Conservation (phyloP, 2,797 vertebrate species). For the Diplodus puntazzo region DNA sequence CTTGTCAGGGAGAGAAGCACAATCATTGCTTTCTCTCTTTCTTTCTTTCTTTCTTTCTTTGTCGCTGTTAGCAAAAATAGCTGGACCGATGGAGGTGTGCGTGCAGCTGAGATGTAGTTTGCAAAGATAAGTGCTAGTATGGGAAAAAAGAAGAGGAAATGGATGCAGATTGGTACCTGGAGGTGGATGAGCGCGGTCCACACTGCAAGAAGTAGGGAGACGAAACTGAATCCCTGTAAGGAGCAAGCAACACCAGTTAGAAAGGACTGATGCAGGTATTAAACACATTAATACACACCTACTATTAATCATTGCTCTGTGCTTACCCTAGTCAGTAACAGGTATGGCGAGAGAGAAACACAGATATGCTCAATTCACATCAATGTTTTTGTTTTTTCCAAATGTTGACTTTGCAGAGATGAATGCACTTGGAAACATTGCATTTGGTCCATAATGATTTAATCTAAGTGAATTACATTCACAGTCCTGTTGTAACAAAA, state of each 20-base stretch:
- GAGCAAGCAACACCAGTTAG: conserved; percentile 79
- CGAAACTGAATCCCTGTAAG: conserved; percentile 90
- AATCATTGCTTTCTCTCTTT: background rate
- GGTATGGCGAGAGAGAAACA: conserved; percentile 64
- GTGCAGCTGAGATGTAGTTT: conserved; percentile 55
- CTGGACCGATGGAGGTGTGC: conserved; percentile 43
- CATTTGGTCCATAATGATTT: conserved; percentile 3
- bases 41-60: background rate
- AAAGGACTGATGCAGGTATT: conserved; percentile 31
- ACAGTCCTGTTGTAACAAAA: conserved; percentile 9
- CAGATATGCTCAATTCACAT: conserved; percentile 54
- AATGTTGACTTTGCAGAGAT: background rate
- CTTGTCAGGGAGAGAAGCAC: background rate
- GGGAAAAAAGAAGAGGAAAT: conserved; percentile 32
- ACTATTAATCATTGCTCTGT: conserved; percentile 17
- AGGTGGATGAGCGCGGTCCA: conserved; percentile 85
- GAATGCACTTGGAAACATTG: background rate
- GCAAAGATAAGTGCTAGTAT: conserved; percentile 49
- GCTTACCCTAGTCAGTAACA: conserved; percentile 21
- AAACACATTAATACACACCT: conserved; percentile 21
- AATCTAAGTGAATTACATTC: background rate
- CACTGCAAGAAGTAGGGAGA: conserved; percentile 87
- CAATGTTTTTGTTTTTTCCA: background rate
- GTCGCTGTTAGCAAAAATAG: background rate
- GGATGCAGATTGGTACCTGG: conserved; percentile 81